phyloP scores from a whole-genome alignment of 2,888 invertebrate species.

The Zaprionus obscuricornis region DNA sequence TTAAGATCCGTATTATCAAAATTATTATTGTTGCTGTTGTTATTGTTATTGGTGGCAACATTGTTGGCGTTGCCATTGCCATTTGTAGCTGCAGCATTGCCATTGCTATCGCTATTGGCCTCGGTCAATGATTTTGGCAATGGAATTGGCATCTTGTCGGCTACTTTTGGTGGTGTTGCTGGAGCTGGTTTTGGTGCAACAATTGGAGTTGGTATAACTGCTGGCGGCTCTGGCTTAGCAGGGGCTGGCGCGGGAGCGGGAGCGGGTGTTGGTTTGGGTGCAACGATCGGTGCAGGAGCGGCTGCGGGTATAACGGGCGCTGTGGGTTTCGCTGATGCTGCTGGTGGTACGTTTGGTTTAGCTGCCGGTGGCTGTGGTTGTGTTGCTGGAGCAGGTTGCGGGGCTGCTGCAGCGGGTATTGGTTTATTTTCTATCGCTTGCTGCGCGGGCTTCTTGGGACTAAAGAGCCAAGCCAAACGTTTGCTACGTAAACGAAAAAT shows the following conservation, averaged over 20 bases:
- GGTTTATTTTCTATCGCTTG: slow-evolving; percentile 75
- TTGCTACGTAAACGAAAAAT: slow-evolving; percentile 78
- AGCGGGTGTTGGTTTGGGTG: slow-evolving; percentile 34
- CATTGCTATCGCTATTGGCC: slow-evolving; percentile 39
- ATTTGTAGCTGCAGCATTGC: slow-evolving; percentile 45
- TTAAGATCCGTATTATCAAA: slow-evolving; percentile 66
- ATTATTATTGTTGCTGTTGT: slow-evolving; percentile 19
- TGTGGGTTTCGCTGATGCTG: no score
- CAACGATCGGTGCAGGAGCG: slow-evolving; percentile 25
- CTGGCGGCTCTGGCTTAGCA: slow-evolving; percentile 41
- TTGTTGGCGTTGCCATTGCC: slow-evolving; percentile 44
- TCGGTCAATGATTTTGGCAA: slow-evolving; percentile 50
- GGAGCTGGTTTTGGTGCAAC: slow-evolving; percentile 27
- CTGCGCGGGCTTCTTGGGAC: slow-evolving; percentile 73
- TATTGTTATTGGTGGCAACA: slow-evolving; percentile 27
- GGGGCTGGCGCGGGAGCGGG: slow-evolving; percentile 36
- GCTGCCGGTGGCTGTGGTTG: slow-evolving; percentile 12
- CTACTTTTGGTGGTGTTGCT: slow-evolving; percentile 24
- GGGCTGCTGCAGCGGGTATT: slow-evolving; percentile 29
- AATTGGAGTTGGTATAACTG: slow-evolving; percentile 64
- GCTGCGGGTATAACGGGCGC: slow-evolving; percentile 22
- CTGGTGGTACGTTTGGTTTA: slow-evolving; percentile 12
- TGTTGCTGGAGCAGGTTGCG: slow-evolving; percentile 13
- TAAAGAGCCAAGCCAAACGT: slow-evolving; percentile 83
- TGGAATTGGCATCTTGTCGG: slow-evolving; percentile 67